These are phyloP conservation scores for Diglossa cyanea DNA, from an alignment of 2,797 vertebrate genomes.

Conservation along the genomic window DNA sequence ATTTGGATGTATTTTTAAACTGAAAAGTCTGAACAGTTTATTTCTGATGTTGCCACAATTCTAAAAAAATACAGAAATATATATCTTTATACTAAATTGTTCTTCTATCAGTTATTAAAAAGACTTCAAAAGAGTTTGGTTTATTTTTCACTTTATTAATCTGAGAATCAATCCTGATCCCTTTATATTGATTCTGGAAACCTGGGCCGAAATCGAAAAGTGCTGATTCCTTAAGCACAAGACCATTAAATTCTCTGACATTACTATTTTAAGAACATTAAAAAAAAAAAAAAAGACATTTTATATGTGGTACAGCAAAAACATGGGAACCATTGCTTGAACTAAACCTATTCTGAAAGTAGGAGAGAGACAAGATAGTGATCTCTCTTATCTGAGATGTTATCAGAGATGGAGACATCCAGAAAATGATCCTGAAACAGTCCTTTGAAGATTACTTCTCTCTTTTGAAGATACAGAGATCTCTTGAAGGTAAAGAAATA, in stretches of 20 bases:
- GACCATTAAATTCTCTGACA: background rate
- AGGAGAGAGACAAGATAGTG: background rate
- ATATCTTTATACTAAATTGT: background rate
- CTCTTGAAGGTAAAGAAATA: background rate
- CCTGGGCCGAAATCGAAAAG: background rate
- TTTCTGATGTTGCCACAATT: background rate
- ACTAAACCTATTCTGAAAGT: background rate
- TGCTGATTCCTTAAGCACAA: background rate
- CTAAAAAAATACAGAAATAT: background rate
- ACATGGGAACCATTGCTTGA: background rate
- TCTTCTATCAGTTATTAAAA: background rate
- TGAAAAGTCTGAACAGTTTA: background rate
- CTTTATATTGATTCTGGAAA: background rate
- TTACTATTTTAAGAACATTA: background rate
- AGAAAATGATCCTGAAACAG: background rate
- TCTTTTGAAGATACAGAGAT: background rate
- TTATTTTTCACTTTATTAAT: background rate
- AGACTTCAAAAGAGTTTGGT: background rate
- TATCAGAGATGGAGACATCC: background rate
- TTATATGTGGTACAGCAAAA: background rate
- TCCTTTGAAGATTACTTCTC: background rate
- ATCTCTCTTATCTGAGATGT: accelerated
- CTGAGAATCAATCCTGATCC: background rate
- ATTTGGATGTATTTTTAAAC: accelerated
- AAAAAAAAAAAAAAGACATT: background rate